These are phyloP conservation scores for Percopsis omiscomaycus DNA, from an alignment of 2,797 vertebrate species.

Conservation along the genomic window DNA sequence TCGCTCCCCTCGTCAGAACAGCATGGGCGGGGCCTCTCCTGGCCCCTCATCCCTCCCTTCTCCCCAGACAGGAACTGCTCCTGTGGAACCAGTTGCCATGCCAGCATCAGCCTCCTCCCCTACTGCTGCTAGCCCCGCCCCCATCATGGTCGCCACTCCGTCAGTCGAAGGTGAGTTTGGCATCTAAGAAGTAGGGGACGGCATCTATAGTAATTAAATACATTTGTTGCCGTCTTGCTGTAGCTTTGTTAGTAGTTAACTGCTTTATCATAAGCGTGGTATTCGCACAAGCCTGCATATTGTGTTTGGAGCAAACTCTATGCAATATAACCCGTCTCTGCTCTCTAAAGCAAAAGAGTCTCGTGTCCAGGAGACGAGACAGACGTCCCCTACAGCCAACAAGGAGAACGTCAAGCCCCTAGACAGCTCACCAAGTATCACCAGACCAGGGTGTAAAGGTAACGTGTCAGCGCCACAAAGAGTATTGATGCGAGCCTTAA, in stretches of 20 bases:
- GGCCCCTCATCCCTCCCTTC: constrained; percentile 85
- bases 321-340: background rate
- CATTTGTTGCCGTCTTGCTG: background rate
- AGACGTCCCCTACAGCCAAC: constrained; percentile 88
- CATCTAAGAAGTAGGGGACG: background rate
- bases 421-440: constrained; percentile 85
- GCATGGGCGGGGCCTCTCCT: constrained; percentile 78
- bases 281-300: background rate
- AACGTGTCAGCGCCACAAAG: background rate
- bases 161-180: constrained; percentile 83
- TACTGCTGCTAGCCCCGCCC: constrained; percentile 87
- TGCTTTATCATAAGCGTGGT: background rate
- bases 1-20: constrained; percentile 92
- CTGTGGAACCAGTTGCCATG: constrained; percentile 82
- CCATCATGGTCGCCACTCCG: constrained; percentile 86
- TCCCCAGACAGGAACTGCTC: constrained; percentile 86
- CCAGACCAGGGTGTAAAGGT: constrained; percentile 94
- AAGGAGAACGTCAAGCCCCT: constrained; percentile 91
- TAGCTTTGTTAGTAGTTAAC: background rate
- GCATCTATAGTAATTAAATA: background rate
- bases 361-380: constrained; percentile 91
- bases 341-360: constrained; percentile 88
- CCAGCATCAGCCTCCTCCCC: constrained; percentile 87
- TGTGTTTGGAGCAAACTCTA: background rate
- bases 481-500: background rate